Percentiles rank a stretch among this genome's conserved stretches.
Conservation (phyloP, 1,140 invertebrate species). For the Dryas iulia region DNA sequence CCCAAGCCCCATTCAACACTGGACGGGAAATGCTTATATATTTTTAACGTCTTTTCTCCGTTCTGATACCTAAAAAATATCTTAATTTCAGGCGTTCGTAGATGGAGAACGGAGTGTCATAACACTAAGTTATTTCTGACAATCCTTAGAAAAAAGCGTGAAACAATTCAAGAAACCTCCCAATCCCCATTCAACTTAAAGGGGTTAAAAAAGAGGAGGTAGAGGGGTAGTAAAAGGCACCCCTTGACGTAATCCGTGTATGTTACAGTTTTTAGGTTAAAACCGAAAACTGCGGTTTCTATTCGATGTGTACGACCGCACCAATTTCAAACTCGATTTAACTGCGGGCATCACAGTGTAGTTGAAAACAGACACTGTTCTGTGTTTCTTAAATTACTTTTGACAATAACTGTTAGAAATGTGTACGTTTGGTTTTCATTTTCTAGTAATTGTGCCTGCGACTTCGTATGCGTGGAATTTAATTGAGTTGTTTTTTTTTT, state of each 20-base stretch:
- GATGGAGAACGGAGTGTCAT: too few relatives aligned
- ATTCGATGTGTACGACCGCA: conserved; percentile 28
- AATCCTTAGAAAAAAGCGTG: neutral
- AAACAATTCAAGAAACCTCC: neutral
- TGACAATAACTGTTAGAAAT: neutral
- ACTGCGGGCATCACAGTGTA: conserved; percentile 24
- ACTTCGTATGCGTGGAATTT: too few relatives aligned
- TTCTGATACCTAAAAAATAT: too few relatives aligned
- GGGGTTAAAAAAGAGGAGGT: neutral
- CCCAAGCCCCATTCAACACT: too few relatives aligned
- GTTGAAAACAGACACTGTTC: conserved; percentile 12
- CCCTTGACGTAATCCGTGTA: neutral
- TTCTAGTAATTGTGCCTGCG: neutral
- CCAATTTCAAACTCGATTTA: conserved; percentile 43
- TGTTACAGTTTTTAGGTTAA: conserved; percentile 18
- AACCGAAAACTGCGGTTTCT: conserved; percentile 31
- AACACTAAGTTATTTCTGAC: neutral
- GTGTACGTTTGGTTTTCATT: neutral
- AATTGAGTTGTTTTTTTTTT: too few relatives aligned
- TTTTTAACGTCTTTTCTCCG: too few relatives aligned
- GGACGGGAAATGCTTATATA: too few relatives aligned
- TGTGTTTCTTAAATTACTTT: neutral
- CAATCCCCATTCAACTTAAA: neutral
- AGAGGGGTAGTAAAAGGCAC: neutral
- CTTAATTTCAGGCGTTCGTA: too few relatives aligned